phyloP scores from a whole-genome alignment of 2,797 vertebrate genomes.

The Characodon lateralis region DNA sequence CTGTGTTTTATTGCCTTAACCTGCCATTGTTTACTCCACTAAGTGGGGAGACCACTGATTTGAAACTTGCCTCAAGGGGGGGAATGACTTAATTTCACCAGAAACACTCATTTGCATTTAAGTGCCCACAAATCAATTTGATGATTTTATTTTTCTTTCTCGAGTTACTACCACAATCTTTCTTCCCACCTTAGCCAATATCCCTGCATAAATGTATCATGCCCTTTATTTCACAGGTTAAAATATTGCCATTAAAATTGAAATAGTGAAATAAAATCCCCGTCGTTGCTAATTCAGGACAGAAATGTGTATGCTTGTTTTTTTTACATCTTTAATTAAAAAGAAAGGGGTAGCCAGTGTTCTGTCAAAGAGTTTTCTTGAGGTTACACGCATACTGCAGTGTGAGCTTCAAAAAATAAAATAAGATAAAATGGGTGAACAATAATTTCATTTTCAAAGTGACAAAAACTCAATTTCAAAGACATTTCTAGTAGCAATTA shows the following conservation, averaged over 20 bases:
- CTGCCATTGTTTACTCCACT: conserved; percentile 58
- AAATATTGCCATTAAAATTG: conserved; percentile 75
- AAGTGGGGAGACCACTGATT: conserved; percentile 68
- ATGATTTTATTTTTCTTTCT: conserved; percentile 50
- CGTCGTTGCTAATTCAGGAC: conserved; percentile 44
- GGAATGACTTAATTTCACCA: conserved; percentile 68
- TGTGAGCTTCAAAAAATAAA: conserved; percentile 21
- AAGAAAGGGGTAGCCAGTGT: conserved; percentile 27
- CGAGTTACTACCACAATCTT: conserved; percentile 50
- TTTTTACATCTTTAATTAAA: conserved; percentile 61
- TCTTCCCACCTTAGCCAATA: conserved; percentile 49
- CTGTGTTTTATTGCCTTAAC: conserved; percentile 69
- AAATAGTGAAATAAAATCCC: conserved; percentile 67
- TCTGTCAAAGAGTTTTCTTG: conserved; percentile 22
- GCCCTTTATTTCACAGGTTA: conserved; percentile 71
- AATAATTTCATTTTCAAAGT: conserved; percentile 22
- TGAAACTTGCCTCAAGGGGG: conserved; percentile 59
- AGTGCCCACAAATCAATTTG: conserved; percentile 56
- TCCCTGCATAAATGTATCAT: conserved; percentile 61
- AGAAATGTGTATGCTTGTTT: conserved; percentile 39
- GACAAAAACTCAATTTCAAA: conserved; percentile 43
- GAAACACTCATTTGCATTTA: conserved; percentile 74
- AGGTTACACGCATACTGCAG: not conserved
- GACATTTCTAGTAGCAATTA: conserved; percentile 38
- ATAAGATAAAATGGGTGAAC: conserved; percentile 9